Conservation (phyloP, 64 coral and sea anemone species). For the Orbicella faveolata region DNA sequence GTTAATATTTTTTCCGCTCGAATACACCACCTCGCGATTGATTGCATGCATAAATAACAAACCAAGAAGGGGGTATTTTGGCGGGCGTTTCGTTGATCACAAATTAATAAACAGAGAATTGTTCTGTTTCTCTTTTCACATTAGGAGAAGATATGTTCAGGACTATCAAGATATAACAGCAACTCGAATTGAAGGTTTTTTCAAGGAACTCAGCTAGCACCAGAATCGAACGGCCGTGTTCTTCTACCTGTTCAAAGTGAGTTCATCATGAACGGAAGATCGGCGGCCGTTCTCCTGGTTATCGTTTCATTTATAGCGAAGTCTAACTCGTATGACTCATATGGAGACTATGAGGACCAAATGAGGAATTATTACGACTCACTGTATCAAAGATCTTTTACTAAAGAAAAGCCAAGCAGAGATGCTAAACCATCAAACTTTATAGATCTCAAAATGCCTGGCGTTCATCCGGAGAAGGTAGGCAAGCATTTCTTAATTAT, state of each 20-base stretch:
- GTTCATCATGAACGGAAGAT: slow-evolving; percentile 3
- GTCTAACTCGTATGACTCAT: slow-evolving; percentile 3
- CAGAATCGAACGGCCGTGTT: background rate
- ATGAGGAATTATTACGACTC: slow-evolving; percentile 39
- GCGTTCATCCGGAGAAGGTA: slow-evolving; percentile 62
- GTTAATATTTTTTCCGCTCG: background rate
- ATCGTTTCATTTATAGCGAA: background rate
- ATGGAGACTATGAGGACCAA: slow-evolving; percentile 16
- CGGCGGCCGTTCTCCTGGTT: background rate
- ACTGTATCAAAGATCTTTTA: slow-evolving; percentile 21
- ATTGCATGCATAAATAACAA: slow-evolving; percentile 25
- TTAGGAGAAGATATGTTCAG: slow-evolving; percentile 23
- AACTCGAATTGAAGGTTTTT: background rate
- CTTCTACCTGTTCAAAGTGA: background rate
- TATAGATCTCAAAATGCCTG: slow-evolving; percentile 49
- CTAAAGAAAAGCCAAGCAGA: background rate
- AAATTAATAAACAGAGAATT: slow-evolving; percentile 34
- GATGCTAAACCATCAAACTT: background rate
- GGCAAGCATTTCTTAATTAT: background rate
- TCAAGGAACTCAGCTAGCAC: background rate
- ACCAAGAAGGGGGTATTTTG: slow-evolving; percentile 19
- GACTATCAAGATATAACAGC: background rate
- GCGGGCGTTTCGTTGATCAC: background rate
- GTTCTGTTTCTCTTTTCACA: slow-evolving; percentile 8
- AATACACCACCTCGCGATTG: slow-evolving; percentile 13